Evolutionary conservation across 2,797 vertebrate species (phyloP), one percentile per base, ranked within the genome.

Genomic region (Cyprinella venusta): DNA sequence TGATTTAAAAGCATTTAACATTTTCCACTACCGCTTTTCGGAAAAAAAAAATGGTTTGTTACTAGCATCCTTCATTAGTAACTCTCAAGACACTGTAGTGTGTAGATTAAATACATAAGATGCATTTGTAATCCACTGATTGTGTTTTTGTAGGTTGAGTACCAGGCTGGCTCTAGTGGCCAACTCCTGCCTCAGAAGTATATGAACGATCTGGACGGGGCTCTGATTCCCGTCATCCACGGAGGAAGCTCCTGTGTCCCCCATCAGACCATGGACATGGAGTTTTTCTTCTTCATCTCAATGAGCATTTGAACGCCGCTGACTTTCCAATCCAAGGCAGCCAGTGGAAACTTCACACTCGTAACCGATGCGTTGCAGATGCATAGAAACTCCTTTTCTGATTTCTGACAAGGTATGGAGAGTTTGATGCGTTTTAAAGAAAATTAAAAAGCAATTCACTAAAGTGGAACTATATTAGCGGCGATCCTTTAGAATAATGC

Each of bases 171-270:
- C 71, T 97, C 95, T 4, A 94, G 93, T 65, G 96, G 97, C 16
- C 90, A 78, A 0, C 94, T 94, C 88, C 96, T 99, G 83, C 97
- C 97, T 15, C 97, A 97, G 91, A 93, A 88, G 84, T 99, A 97
- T 88, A 94, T 99, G 92, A 98, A 98, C 19, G 96, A 97, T 84
- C 90, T 99, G 85, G 98, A 99, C 81, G 90, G 91, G 68, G 94
- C 96, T 10, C 92, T 99, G 84, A 96, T 99, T 85, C 97, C 97
- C n/a, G 96, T 98, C 89, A 98, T 99, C 87, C 95, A 97, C 0
- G 92, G 96, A 30, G 95, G 96, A 1, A 91, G 95, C 75, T 95
- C 95, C 8, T 92, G 91, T n/a, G 91, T 96, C 0, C 91, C 94
- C 4, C 94, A 92, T 89, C 93, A 96, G 0, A 93, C 96, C 61